These are phyloP conservation scores for Drosophila santomea DNA, from an alignment of 1,140 invertebrate species.

Conservation along the genomic window DNA sequence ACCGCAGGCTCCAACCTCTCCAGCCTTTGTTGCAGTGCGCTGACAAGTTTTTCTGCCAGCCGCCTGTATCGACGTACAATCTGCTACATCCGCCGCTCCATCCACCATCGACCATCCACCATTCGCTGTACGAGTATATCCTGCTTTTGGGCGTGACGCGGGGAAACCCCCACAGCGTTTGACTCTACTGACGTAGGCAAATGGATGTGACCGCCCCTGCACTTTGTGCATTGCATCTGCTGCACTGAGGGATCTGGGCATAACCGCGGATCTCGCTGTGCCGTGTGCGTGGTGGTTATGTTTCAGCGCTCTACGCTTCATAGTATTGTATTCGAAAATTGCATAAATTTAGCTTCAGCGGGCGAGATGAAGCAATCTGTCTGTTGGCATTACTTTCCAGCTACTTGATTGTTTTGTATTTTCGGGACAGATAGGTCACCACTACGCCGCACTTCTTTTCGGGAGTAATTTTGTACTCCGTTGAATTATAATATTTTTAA, in stretches of 20 bases:
- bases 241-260: conserved; percentile 13
- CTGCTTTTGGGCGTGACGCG: conserved; percentile 64
- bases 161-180: conserved; percentile 3
- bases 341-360: conserved; percentile 50
- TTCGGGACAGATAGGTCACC: conserved; percentile 36
- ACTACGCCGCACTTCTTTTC: background rate
- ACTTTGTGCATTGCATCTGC: conserved; percentile 43
- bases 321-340: conserved; percentile 48
- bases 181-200: conserved; percentile 21
- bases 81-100: conserved; percentile 23
- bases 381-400: conserved; percentile 18
- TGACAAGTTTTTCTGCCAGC: conserved; percentile 33
- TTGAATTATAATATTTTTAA: background rate
- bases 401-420: conserved; percentile 53
- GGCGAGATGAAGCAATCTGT: conserved; percentile 2
- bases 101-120: background rate
- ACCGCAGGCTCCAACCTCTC: conserved; percentile 26
- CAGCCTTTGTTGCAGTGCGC: conserved; percentile 11
- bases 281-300: conserved; percentile 31
- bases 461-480: background rate
- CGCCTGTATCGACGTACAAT: conserved; percentile 66
- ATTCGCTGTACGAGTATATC: background rate
- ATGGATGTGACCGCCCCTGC: conserved; percentile 39
- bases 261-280: background rate
- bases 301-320: conserved; percentile 60